These are phyloP conservation scores for Dryomyza anilis DNA, from an alignment of 2,888 invertebrate species.

Conservation along the genomic window DNA sequence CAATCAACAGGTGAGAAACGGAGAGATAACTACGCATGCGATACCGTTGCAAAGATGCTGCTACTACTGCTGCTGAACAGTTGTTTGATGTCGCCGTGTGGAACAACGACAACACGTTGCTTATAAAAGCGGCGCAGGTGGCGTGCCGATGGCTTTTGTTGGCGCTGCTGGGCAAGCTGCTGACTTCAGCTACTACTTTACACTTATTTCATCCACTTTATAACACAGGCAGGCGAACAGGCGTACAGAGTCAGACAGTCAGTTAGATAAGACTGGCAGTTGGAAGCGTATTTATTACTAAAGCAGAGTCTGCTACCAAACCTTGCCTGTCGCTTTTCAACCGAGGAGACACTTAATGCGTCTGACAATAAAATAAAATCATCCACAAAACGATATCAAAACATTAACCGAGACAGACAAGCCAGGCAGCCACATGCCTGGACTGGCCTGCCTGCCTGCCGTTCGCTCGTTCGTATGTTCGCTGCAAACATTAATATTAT, in stretches of 20 bases:
- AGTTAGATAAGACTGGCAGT: too few species aligned
- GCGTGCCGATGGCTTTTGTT: slow-evolving; percentile 8
- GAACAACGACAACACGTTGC: slow-evolving; percentile 27
- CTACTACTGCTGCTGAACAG: neutral
- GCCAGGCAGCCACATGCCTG: neutral
- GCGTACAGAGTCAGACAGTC: too few species aligned
- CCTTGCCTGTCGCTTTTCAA: too few species aligned
- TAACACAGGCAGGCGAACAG: too few species aligned
- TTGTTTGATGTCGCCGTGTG: neutral
- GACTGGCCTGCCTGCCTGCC: too few species aligned
- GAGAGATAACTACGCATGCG: slow-evolving; percentile 58
- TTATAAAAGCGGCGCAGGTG: slow-evolving; percentile 17
- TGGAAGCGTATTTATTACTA: too few species aligned
- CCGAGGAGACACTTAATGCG: neutral
- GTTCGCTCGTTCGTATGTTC: neutral
- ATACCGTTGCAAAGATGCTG: slow-evolving; percentile 34
- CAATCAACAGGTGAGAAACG: slow-evolving; percentile 62
- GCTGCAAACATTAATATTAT: slow-evolving; percentile 14
- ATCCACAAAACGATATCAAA: neutral
- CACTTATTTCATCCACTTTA: too few species aligned
- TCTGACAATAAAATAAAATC: slow-evolving; percentile 22
- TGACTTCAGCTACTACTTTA: slow-evolving; percentile 1
- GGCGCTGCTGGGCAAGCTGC: slow-evolving; percentile 18
- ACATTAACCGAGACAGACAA: slow-evolving; percentile 1
- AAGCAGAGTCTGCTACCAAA: too few species aligned